Percentiles rank a stretch among this genome's conserved stretches.
phyloP scores from a whole-genome alignment of 2,113 vertebrate species.

The Litocranius walleri region DNA sequence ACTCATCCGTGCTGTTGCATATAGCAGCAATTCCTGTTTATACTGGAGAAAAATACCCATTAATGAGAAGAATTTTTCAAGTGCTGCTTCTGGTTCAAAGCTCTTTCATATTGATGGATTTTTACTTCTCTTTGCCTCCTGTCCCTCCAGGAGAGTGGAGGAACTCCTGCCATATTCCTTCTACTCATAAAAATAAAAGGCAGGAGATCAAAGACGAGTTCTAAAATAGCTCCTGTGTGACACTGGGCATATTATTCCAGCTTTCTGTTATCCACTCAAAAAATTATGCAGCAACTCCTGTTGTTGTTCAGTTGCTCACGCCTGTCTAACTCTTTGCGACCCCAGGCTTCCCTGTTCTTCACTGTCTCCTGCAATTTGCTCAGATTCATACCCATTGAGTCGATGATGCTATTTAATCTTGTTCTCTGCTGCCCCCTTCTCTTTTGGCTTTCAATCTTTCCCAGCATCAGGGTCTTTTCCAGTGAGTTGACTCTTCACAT shows the following conservation, averaged over 20 bases:
- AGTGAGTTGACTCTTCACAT: neutral
- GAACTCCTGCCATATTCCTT: neutral
- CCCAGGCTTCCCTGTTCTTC: neutral
- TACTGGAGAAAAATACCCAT: neutral
- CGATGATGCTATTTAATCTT: neutral
- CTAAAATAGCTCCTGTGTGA: neutral
- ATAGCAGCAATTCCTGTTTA: neutral
- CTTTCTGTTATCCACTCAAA: neutral
- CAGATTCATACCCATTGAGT: neutral
- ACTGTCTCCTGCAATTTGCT: neutral
- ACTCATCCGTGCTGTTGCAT: rapidly evolving
- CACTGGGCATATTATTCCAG: neutral
- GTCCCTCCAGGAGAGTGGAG: neutral
- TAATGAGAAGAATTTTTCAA: neutral
- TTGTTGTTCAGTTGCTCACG: neutral
- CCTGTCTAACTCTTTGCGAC: neutral
- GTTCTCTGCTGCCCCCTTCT: neutral
- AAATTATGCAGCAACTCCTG: neutral
- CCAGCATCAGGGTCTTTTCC: neutral
- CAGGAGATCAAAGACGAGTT: neutral
- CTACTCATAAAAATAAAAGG: neutral
- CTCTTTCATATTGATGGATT: neutral
- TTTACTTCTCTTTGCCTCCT: neutral
- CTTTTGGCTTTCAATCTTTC: neutral
- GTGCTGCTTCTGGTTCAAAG: neutral